Evolutionary conservation across 2,113 vertebrate species (phyloP).

Genomic region (Antennarius striatus): DNA sequence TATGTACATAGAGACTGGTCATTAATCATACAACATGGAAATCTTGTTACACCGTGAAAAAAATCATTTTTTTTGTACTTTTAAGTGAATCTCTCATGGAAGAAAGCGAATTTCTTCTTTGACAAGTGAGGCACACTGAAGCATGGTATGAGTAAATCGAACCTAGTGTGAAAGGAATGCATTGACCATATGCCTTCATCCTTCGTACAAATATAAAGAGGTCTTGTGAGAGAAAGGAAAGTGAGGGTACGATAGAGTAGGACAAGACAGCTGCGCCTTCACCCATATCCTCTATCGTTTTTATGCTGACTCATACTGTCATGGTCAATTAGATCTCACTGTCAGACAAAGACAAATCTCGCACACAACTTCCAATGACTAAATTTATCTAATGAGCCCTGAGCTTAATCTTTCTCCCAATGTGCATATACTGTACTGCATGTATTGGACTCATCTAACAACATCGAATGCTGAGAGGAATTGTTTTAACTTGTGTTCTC

Average conservation of each 20-base stretch:
- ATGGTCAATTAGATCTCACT: conserved; percentile 41
- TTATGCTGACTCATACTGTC: conserved; percentile 50
- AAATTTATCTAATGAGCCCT: conserved; percentile 3
- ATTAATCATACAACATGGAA: conserved; percentile 10
- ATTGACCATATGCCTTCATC: conserved; percentile 64
- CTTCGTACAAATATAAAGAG: conserved; percentile 54
- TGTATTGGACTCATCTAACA: background rate
- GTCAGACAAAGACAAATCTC: background rate
- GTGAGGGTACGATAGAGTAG: background rate
- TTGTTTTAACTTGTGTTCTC: background rate
- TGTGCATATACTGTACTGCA: background rate
- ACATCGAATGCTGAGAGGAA: background rate
- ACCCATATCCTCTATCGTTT: conserved; percentile 43
- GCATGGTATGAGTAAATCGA: conserved; percentile 60
- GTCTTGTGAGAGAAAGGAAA: conserved; percentile 27
- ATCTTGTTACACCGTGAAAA: conserved; percentile 3
- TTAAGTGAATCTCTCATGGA: background rate
- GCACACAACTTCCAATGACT: conserved; percentile 15
- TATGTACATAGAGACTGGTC: background rate
- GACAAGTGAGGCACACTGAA: conserved; percentile 32
- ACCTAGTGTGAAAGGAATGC: conserved; percentile 63
- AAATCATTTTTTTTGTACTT: conserved; percentile 7
- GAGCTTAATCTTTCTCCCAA: background rate
- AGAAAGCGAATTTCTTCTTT: conserved; percentile 16
- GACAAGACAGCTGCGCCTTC: conserved; percentile 35